Conservation (phyloP, 2,888 invertebrate species). For the Drosophila differens region DNA sequence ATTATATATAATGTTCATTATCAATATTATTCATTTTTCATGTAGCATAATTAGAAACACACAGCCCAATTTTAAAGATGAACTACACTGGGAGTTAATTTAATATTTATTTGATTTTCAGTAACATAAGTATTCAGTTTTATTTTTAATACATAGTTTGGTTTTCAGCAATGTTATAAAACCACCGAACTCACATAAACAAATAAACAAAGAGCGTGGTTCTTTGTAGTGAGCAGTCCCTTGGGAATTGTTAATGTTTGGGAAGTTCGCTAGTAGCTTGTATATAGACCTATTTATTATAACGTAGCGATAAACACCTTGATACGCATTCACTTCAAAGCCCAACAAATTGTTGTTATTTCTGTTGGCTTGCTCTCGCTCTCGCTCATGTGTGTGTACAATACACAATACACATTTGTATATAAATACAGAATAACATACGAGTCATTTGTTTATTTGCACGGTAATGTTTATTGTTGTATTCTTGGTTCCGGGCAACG, state of each 20-base stretch:
- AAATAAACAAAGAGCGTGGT: slow-evolving; percentile 1
- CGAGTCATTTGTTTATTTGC: slow-evolving; percentile 50
- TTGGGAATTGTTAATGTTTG: slow-evolving; percentile 40
- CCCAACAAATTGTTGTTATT: slow-evolving; percentile 38
- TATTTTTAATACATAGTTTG: neutral
- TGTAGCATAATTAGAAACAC: neutral
- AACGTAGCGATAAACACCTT: slow-evolving; percentile 54
- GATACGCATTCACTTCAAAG: slow-evolving; percentile 55
- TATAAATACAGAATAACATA: slow-evolving; percentile 10
- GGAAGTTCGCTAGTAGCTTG: slow-evolving; percentile 3
- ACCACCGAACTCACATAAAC: neutral
- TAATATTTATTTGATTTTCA: neutral
- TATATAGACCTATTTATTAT: slow-evolving; percentile 14
- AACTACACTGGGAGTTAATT: neutral
- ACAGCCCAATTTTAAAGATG: neutral
- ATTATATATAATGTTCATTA: neutral
- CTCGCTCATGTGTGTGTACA: slow-evolving; percentile 20
- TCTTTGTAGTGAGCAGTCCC: slow-evolving; percentile 28
- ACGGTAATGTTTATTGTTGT: slow-evolving; percentile 20
- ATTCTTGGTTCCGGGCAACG: slow-evolving; percentile 13
- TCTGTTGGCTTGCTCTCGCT: slow-evolving; percentile 4
- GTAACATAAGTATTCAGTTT: neutral
- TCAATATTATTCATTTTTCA: neutral
- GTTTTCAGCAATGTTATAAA: neutral
- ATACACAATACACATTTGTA: slow-evolving; percentile 5